Evolutionary conservation across 2,113 vertebrate genomes (phyloP), one percentile per base, ranked within the genome.

Genomic region (Heterotilapia buettikoferi): DNA sequence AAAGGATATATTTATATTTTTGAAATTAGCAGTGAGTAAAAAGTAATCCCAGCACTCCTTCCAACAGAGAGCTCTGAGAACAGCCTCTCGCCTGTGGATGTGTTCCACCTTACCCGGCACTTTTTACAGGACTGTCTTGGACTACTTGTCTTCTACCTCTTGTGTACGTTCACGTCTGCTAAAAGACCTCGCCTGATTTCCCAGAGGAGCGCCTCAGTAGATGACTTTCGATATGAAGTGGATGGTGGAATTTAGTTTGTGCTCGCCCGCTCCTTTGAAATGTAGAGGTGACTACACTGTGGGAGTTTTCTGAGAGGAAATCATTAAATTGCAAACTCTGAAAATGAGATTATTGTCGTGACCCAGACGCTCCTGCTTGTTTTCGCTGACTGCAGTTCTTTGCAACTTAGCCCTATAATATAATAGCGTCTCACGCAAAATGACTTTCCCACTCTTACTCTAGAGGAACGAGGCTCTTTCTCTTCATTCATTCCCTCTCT

Each of bases 301-400:
- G 59, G 59, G 88, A 81, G 82, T 24, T 88, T 76, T 92, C 87
- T 43, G 88, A 86, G 88, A 89, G 88, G 93, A 94, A 94, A 92
- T 94, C 91, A 92, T 95, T 93, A 93, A 90, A 92, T 91, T 92
- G 91, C 91, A 89, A 91, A 90, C 91, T 94, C 92, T 90, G 91
- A 93, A 90, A 94, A 94, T 93, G 84, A 94, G 93, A 93, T 95
- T 94, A 94, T 92, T 93, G 89, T 85, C 26, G 61, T 84, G 92
- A 92, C 90, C 91, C 91, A 90, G 88, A 93, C 94, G 10, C 88
- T 40, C 78, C 88, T 82, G 45, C 88, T 90, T 89, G 92, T 95
- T 94, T 92, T 89, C 78, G 94, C 92, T 93, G 92, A 94, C 87
- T 87, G 86, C 90, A 81, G 91, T 90, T 86, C 83, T 93, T 95